A percentile compares a stretch with the other conserved stretches of the same genome.
These are phyloP conservation scores for Apeira syringaria DNA, from an alignment of 2,888 invertebrate genomes.

Conservation along the genomic window DNA sequence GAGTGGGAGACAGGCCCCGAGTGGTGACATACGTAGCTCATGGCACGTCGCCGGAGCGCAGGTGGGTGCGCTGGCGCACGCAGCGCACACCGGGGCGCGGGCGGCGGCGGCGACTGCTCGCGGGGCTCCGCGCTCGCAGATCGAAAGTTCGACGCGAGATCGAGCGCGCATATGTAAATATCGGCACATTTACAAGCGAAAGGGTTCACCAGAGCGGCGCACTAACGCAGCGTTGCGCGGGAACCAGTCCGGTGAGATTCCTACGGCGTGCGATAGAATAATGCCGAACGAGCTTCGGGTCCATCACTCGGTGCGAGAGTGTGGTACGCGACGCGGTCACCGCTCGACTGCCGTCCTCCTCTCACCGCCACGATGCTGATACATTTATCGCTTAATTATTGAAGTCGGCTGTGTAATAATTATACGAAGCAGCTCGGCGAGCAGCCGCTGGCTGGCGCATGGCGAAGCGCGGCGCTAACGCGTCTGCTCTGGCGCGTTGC, in stretches of 20 bases:
- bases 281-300: slow-evolving; percentile 79
- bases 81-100: slow-evolving; percentile 39
- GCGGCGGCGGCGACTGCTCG: slow-evolving; percentile 40
- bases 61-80: slow-evolving; percentile 65
- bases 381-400: slow-evolving; percentile 83
- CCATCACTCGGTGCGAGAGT: slow-evolving; percentile 73
- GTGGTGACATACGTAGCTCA: slow-evolving; percentile 74
- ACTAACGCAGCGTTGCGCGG: slow-evolving; percentile 81
- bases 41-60: slow-evolving; percentile 65
- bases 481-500: slow-evolving; percentile 70
- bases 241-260: slow-evolving; percentile 87
- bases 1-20: slow-evolving; percentile 31
- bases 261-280: slow-evolving; percentile 85
- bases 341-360: slow-evolving; percentile 79
- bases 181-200: slow-evolving; percentile 84
- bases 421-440: slow-evolving; percentile 66
- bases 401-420: slow-evolving; percentile 79
- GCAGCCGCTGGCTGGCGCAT: slow-evolving; percentile 57
- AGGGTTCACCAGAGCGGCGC: slow-evolving; percentile 83
- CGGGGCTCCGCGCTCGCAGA: slow-evolving; percentile 65
- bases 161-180: slow-evolving; percentile 83
- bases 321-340: slow-evolving; percentile 75
- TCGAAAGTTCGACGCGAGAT: slow-evolving; percentile 83
- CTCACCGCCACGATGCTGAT: slow-evolving; percentile 70
- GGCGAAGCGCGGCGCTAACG: slow-evolving; percentile 70